These are phyloP conservation scores for Phyllostomus discolor DNA, from an alignment of 2,113 vertebrate species.

Conservation along the genomic window DNA sequence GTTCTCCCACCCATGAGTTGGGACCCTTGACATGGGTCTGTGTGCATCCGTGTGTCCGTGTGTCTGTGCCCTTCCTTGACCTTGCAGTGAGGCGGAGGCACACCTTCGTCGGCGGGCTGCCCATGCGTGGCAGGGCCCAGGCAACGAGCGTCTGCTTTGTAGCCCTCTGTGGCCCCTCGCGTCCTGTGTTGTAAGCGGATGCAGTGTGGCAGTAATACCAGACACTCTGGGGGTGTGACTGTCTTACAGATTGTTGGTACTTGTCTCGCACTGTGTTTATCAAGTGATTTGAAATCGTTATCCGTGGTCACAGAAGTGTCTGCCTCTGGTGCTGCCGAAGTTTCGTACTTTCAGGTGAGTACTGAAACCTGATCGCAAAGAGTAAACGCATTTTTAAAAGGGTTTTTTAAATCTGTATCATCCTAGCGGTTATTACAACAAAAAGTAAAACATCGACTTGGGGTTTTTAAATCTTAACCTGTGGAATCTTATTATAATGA, in stretches of 20 bases:
- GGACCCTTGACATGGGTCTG: not conserved
- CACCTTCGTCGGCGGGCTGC: too few species aligned
- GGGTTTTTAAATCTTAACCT: not conserved
- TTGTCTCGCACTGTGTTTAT: slow-evolving; percentile 91
- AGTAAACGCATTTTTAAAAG: not conserved
- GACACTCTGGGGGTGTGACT: not conserved
- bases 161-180: not conserved
- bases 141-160: not conserved
- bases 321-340: slow-evolving; percentile 79
- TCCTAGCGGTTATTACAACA: not conserved
- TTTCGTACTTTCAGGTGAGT: slow-evolving; percentile 91
- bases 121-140: fast-evolving
- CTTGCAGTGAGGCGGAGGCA: fast-evolving
- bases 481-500: not conserved
- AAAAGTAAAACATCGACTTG: not conserved
- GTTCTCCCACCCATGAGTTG: not conserved
- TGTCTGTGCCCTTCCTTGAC: not conserved
- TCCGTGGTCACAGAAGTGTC: slow-evolving; percentile 90
- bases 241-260: slow-evolving; percentile 87
- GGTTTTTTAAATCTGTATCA: not conserved
- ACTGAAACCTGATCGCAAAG: not conserved
- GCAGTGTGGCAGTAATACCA: not conserved
- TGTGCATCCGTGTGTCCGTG: not conserved
- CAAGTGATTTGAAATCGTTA: slow-evolving; percentile 94
- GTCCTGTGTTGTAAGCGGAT: not conserved